Evolutionary conservation across 23 tunicate genomes (phyloP).

Genomic region (Halocynthia aurantium): DNA sequence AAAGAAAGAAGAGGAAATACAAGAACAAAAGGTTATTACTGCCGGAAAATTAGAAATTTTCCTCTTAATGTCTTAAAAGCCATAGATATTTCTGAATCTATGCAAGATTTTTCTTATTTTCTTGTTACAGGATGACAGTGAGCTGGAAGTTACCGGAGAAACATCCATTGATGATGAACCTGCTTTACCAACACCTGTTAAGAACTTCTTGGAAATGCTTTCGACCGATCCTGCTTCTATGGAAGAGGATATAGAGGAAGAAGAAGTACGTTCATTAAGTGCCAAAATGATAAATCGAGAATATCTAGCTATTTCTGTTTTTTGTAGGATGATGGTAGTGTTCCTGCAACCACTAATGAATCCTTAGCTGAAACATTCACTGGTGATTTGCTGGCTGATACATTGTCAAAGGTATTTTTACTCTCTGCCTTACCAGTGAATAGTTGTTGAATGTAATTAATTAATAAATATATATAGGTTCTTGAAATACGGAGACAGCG

Average conservation of each 20-base stretch:
- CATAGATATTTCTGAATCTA: background rate
- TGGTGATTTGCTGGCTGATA: constrained; percentile 18
- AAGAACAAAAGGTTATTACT: background rate
- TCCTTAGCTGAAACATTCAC: constrained; percentile 11
- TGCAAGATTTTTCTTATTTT: background rate
- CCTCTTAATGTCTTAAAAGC: background rate
- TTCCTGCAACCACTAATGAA: background rate
- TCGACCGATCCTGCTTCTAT: background rate
- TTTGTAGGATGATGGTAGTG: background rate
- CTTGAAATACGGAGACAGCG: constrained; percentile 31
- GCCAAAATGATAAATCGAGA: background rate
- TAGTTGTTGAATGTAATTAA: background rate
- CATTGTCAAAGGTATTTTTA: constrained; percentile 12
- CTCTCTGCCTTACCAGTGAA: background rate
- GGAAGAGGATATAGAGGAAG: background rate
- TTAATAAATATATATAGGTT: constrained; percentile 1
- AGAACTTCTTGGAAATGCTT: background rate
- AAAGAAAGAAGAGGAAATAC: background rate
- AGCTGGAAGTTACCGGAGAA: background rate
- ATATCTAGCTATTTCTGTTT: background rate
- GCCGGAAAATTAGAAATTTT: background rate
- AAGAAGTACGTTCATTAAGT: background rate
- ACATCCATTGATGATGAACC: background rate
- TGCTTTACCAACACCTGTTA: background rate
- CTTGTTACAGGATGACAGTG: no score